phyloP scores from a whole-genome alignment of 2,888 invertebrate species.

The Caenorhabditis drosophilae region DNA sequence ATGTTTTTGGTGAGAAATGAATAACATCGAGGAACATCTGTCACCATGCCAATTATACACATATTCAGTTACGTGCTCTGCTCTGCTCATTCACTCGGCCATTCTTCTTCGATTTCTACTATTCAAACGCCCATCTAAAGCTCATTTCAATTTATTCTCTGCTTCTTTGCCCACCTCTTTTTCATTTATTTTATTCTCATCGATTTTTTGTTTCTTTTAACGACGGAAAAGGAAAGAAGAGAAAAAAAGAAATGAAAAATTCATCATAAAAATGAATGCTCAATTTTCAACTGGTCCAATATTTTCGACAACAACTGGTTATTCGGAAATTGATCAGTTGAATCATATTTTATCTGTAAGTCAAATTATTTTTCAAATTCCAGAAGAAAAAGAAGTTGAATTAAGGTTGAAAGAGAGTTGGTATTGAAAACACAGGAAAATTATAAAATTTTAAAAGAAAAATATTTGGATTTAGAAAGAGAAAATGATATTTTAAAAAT shows the following conservation, averaged over 20 bases:
- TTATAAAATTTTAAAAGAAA: constrained; percentile 26
- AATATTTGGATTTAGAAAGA: constrained; percentile 11
- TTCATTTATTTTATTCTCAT: background rate
- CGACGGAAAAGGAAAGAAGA: no score
- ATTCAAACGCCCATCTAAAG: background rate
- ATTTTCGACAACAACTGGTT: background rate
- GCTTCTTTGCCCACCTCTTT: background rate
- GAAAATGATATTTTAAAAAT: constrained; percentile 10
- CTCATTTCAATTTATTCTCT: background rate
- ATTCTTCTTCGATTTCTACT: no score
- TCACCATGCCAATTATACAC: constrained; percentile 40
- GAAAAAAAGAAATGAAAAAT: background rate
- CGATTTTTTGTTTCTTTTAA: background rate
- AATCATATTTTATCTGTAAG: constrained; percentile 20
- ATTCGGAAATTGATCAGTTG: constrained; percentile 28
- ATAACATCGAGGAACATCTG: constrained; percentile 21
- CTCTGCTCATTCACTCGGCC: background rate
- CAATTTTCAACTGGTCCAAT: background rate
- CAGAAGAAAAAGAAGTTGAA: background rate
- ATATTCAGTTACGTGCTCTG: constrained; percentile 22
- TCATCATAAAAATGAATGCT: constrained; percentile 10
- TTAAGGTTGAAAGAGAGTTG: constrained; percentile 27
- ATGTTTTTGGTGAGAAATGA: background rate
- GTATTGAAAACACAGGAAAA: constrained; percentile 35
- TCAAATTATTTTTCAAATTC: background rate